Conservation (phyloP, 1,140 invertebrate species). For the Cecropterus lyciades region DNA sequence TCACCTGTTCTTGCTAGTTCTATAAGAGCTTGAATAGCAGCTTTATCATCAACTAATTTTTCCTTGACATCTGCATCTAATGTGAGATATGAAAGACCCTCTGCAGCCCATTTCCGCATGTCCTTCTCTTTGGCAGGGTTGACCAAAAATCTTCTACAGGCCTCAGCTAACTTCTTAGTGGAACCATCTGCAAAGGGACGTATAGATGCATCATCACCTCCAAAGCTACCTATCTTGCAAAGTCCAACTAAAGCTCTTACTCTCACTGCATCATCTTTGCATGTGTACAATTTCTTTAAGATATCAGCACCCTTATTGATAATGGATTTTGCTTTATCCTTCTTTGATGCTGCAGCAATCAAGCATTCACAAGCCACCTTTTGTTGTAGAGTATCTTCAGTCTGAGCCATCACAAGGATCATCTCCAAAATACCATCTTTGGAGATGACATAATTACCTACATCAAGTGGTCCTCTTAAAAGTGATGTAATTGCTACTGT, state of each 20-base stretch:
- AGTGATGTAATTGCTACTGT: constrained; percentile 95
- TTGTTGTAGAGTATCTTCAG: constrained; percentile 93
- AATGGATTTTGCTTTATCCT: constrained; percentile 97
- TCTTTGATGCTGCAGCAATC: constrained; percentile 98
- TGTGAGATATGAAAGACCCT: constrained; percentile 98
- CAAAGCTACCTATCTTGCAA: constrained; percentile 98
- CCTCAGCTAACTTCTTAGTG: constrained; percentile 95
- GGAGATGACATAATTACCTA: constrained; percentile 96
- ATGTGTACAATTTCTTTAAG: constrained; percentile 96
- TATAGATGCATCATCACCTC: constrained; percentile 97
- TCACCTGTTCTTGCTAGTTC: constrained; percentile 94
- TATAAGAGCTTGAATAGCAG: constrained; percentile 93
- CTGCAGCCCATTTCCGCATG: constrained; percentile 97
- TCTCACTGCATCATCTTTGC: constrained; percentile 95
- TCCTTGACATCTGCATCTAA: constrained; percentile 99
- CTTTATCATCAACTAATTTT: constrained; percentile 94
- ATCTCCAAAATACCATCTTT: constrained; percentile 98
- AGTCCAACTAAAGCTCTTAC: constrained; percentile 96
- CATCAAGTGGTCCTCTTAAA: constrained; percentile 95
- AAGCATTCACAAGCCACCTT: constrained; percentile 98
- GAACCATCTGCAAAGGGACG: constrained; percentile 98
- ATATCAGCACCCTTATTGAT: constrained; percentile 97
- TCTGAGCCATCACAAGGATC: constrained; percentile 98
- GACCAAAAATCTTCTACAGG: constrained; percentile 95
- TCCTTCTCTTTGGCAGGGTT: constrained; percentile 94